phyloP scores from a whole-genome alignment of 1,140 invertebrate genomes.

The Chrysomallon squamiferum region DNA sequence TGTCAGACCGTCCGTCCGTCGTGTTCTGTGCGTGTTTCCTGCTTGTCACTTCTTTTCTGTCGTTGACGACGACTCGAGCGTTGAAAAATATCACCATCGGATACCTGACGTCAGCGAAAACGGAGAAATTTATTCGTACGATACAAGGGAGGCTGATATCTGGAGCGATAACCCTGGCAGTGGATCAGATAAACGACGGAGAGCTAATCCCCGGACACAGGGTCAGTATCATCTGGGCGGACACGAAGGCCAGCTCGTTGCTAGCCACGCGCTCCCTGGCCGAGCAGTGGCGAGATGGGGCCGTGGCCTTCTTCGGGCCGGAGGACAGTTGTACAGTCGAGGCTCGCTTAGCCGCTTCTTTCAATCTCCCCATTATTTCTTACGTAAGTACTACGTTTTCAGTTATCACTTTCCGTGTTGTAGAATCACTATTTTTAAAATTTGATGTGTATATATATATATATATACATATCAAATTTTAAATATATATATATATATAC shows the following conservation, averaged over 20 bases:
- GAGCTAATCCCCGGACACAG: slow-evolving; percentile 79
- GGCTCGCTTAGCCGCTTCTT: slow-evolving; percentile 88
- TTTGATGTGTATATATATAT: too few species aligned
- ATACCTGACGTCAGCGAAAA: slow-evolving; percentile 38
- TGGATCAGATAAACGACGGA: slow-evolving; percentile 76
- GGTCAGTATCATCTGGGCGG: slow-evolving; percentile 64
- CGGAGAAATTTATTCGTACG: slow-evolving; percentile 20
- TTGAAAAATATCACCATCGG: slow-evolving; percentile 36
- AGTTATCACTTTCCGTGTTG: too few species aligned
- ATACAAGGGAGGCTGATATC: slow-evolving; percentile 60
- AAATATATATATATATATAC: too few species aligned
- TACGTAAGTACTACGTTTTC: slow-evolving; percentile 77
- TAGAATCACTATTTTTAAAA: too few species aligned
- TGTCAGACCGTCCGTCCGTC: too few species aligned
- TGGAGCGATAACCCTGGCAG: slow-evolving; percentile 79
- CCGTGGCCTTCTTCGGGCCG: slow-evolving; percentile 92
- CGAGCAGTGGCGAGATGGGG: slow-evolving; percentile 71
- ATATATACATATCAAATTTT: too few species aligned
- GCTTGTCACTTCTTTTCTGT: background rate
- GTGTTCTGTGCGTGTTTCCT: background rate
- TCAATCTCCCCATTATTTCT: slow-evolving; percentile 96
- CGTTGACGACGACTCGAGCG: background rate
- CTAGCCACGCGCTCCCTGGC: slow-evolving; percentile 28
- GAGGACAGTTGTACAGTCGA: slow-evolving; percentile 93
- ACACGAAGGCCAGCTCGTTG: slow-evolving; percentile 43